A percentile compares a stretch with the other conserved stretches of the same genome.
These are phyloP conservation scores for Saguinus imperator DNA, from an alignment of 2,113 vertebrate genomes.

Conservation along the genomic window DNA sequence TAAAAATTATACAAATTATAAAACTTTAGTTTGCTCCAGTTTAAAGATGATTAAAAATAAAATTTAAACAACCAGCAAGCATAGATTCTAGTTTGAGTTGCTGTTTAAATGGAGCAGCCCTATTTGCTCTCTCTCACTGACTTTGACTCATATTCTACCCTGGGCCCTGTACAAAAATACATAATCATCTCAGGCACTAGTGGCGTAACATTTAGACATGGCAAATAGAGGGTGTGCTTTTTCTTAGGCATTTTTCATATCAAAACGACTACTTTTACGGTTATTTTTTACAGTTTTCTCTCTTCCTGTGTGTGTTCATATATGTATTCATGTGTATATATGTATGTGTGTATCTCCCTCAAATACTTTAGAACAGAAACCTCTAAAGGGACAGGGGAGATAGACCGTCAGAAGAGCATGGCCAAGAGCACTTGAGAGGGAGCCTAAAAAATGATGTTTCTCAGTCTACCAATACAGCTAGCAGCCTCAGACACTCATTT, in stretches of 20 bases:
- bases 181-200: not conserved
- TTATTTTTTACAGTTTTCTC: not conserved
- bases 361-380: not conserved
- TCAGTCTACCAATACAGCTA: not conserved
- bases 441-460: not conserved
- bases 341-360: not conserved
- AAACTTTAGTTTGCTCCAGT: not conserved
- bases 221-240: not conserved
- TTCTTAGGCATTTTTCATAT: constrained; percentile 16
- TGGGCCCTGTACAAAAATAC: not conserved
- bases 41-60: not conserved
- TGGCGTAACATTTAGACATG: not conserved
- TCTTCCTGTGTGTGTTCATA: not conserved
- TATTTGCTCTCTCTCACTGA: not conserved
- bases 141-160: not conserved
- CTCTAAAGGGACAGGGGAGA: not conserved
- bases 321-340: no score
- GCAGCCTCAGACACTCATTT: not conserved
- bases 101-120: not conserved
- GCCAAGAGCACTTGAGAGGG: not conserved
- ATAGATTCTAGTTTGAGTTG: not conserved
- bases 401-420: not conserved
- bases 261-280: not conserved
- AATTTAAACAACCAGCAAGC: not conserved
- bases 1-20: not conserved